Percentiles rank a stretch among this genome's conserved stretches.
phyloP scores from a whole-genome alignment of 1,140 invertebrate genomes.

The Ips nitidus region DNA sequence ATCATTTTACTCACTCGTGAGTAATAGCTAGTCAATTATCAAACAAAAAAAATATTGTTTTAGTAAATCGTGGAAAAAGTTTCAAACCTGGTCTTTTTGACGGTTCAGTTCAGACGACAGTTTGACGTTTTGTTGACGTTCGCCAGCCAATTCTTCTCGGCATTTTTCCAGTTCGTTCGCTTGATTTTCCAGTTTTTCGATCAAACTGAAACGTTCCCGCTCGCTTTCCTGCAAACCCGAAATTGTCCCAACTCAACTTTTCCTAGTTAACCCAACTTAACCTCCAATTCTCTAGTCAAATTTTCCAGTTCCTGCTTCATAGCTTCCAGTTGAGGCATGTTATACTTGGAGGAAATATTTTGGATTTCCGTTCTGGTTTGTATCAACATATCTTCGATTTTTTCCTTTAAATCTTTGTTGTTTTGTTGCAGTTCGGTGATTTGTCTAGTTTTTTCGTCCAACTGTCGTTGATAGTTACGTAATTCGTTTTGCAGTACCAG shows the following conservation, averaged over 20 bases:
- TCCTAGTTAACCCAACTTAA: conserved; percentile 17
- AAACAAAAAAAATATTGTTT: neutral
- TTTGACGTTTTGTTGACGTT: conserved; percentile 5
- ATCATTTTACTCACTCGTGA: too few relatives aligned
- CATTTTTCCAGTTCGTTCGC: conserved; percentile 26
- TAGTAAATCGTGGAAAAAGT: neutral
- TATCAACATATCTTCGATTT: conserved; percentile 44
- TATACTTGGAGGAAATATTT: conserved; percentile 44
- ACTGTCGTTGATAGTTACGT: conserved; percentile 35
- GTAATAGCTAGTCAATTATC: conserved; percentile 7
- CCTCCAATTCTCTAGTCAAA: conserved; percentile 31
- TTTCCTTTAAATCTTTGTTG: conserved; percentile 42
- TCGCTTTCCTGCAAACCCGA: conserved; percentile 29
- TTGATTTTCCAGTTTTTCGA: conserved; percentile 30
- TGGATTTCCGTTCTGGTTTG: conserved; percentile 43
- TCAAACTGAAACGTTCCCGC: conserved; percentile 25
- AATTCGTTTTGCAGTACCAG: conserved; percentile 42
- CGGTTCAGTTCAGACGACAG: conserved; percentile 16
- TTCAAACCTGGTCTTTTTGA: conserved; percentile 19
- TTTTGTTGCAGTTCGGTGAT: conserved; percentile 37
- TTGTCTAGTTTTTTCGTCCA: conserved; percentile 43
- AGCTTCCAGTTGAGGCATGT: conserved; percentile 40
- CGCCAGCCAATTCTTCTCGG: conserved; percentile 4
- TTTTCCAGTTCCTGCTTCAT: conserved; percentile 44
- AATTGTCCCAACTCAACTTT: neutral